Base-by-base conservation (phyloP, 2,797 vertebrate genomes). In the Tolypeutes matacus region DNA sequence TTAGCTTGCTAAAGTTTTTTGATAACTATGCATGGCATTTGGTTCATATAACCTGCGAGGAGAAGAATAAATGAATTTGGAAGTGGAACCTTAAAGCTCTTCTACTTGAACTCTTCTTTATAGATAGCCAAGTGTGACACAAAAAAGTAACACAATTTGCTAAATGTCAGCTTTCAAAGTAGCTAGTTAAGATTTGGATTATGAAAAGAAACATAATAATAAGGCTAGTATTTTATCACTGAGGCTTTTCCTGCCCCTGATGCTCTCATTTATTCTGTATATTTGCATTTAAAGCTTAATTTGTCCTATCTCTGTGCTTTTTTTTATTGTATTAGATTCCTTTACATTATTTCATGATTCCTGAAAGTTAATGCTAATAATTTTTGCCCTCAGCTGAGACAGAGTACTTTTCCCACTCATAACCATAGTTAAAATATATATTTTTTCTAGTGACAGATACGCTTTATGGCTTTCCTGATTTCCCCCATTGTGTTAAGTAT, bases 21-120 rank as follows among this genome's bases (percentile, higher is more conserved):
- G 73, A 0, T 81, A 73, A 67, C 36, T 84, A 10, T 89, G 15
- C 18, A 70, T 51, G 5, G 51, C 77, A 82, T 87, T 34, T 36
- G 86, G 64, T 82, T 91, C 51, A 72, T 62, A 70, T 56, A 88
- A 86, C 1, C 7, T 42, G 23, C 76, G 51, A 86, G 53, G 49
- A 89, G 23, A 89, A 90, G 29, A 95, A 67, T 60, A 83, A 86
- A 62, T 93, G 85, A 90, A 60, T 81, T 51, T 77, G 18, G 7
- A 73, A 53, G 11, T 81, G 23, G 23, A 58, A 89, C 5, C 25
- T 89, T 83, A 53, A 72, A 70, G 21, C 5, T 64, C n/a, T 84
- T 60, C 23, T 72, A 2, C 53, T 77, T 92, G 9, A 49, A 23
- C 4, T 31, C 3, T 86, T 84, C 64, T 62, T 72, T 75, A 73